These are phyloP conservation scores for Aethina tumida DNA, from an alignment of 1,140 invertebrate species.

Conservation along the genomic window DNA sequence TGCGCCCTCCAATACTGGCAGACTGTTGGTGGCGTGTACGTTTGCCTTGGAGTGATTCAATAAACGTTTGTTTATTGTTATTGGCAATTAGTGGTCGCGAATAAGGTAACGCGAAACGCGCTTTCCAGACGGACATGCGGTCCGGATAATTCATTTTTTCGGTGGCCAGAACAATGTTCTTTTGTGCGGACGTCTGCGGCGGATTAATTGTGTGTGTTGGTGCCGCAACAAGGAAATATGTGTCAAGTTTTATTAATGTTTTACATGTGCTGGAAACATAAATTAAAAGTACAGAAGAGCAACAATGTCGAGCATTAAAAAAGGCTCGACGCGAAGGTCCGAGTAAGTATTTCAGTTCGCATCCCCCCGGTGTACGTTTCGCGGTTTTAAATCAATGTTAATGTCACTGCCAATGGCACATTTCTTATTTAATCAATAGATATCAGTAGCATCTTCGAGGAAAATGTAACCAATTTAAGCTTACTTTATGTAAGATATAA, in stretches of 20 bases:
- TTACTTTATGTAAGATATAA: neutral
- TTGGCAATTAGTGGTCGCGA: too few species aligned
- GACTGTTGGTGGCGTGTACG: conserved; percentile 7
- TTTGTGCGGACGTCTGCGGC: conserved; percentile 10
- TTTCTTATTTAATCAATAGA: conserved; percentile 5
- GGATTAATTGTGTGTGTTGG: conserved; percentile 5
- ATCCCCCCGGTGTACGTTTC: neutral
- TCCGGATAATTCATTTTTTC: neutral
- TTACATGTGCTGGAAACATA: conserved; percentile 24
- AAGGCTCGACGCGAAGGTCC: conserved; percentile 34
- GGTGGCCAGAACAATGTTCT: neutral
- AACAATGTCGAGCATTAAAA: conserved; percentile 37
- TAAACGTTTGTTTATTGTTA: neutral
- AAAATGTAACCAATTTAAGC: neutral
- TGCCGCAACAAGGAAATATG: conserved; percentile 15
- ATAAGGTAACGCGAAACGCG: too few species aligned
- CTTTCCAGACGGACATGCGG: neutral
- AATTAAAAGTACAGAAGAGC: conserved; percentile 20
- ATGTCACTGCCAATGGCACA: conserved; percentile 13
- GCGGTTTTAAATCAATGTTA: conserved; percentile 9
- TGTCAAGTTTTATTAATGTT: conserved; percentile 13
- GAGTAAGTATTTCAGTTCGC: conserved; percentile 34
- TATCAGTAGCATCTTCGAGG: neutral
- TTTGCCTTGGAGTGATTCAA: neutral
- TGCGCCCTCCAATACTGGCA: conserved; percentile 13